phyloP scores from a whole-genome alignment of 2,113 vertebrate species.

The Pygathrix nemaeus region DNA sequence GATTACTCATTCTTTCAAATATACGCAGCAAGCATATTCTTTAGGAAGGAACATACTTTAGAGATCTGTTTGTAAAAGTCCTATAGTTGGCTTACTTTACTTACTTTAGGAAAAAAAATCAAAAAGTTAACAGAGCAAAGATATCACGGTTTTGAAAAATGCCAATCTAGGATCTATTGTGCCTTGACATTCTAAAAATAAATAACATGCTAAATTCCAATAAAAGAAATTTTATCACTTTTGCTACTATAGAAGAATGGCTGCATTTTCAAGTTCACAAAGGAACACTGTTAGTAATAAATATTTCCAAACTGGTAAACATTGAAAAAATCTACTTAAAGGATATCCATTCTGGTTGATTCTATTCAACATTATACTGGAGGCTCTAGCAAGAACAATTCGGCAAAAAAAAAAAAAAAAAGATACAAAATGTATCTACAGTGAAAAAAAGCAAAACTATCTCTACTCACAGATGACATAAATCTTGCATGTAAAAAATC shows the following conservation, averaged over 20 bases:
- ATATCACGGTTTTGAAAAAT: neutral
- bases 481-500: neutral
- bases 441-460: neutral
- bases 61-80: neutral
- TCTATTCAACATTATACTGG: neutral
- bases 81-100: neutral
- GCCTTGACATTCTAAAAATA: neutral
- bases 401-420: slow-evolving; percentile 36
- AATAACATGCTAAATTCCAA: slow-evolving; percentile 40
- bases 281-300: slow-evolving; percentile 24
- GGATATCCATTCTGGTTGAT: neutral
- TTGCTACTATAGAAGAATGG: neutral
- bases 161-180: neutral
- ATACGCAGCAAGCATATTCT: neutral
- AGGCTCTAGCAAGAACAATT: neutral
- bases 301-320: slow-evolving; percentile 46
- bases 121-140: neutral
- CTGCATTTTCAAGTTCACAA: slow-evolving; percentile 40
- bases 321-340: slow-evolving; percentile 34
- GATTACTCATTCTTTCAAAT: neutral
- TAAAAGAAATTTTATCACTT: slow-evolving; percentile 29
- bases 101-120: neutral
- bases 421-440: neutral
- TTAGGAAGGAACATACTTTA: neutral
- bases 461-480: neutral